Percentiles rank a stretch among this genome's conserved stretches.
Evolutionary conservation across 2,113 vertebrate genomes (phyloP).

Genomic region (Scomber japonicus): DNA sequence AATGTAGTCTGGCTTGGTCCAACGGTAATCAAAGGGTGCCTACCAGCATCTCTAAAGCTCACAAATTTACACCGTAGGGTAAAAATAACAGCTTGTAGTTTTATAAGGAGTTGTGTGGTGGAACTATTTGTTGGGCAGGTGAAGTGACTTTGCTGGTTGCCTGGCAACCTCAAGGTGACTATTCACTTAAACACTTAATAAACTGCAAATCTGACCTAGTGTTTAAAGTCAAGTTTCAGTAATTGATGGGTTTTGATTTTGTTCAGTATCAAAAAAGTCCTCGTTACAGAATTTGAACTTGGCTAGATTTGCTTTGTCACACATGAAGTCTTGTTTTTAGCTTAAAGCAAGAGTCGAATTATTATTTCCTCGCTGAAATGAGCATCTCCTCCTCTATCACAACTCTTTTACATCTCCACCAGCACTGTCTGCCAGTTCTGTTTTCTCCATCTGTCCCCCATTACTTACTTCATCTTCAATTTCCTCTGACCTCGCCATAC

Average conservation of each 20-base stretch:
- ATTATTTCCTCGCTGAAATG: slow-evolving; percentile 37
- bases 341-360: slow-evolving; percentile 1
- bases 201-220: neutral
- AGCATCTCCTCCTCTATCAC: slow-evolving; percentile 47
- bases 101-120: neutral
- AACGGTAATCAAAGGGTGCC: too few relatives aligned
- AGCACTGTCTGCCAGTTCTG: slow-evolving; percentile 61
- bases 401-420: slow-evolving; percentile 36
- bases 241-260: neutral
- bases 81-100: too few relatives aligned
- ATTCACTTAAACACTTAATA: neutral
- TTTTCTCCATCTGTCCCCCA: slow-evolving; percentile 66
- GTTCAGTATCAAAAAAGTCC: too few relatives aligned
- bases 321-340: neutral
- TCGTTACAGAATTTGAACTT: neutral
- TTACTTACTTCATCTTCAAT: slow-evolving; percentile 38
- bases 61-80: too few relatives aligned
- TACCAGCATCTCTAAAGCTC: too few relatives aligned
- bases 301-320: neutral
- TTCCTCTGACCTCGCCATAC: slow-evolving; percentile 48
- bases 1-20: too few relatives aligned
- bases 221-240: neutral
- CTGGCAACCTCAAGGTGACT: too few relatives aligned
- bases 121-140: neutral
- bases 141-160: neutral